phyloP scores from a whole-genome alignment of 2,888 invertebrate genomes.

The Falcaria lacertinaria region DNA sequence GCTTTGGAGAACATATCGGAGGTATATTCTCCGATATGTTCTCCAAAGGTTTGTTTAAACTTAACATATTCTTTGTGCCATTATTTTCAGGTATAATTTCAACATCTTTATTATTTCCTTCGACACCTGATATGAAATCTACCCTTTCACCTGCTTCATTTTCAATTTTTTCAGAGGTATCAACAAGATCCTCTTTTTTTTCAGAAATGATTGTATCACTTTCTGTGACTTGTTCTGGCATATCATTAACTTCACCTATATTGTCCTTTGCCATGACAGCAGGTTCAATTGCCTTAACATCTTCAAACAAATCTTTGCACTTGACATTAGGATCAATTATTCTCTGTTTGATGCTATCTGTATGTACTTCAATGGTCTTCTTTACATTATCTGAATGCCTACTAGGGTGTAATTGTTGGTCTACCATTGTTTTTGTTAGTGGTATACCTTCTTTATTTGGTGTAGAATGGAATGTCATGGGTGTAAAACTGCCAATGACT shows the following conservation, averaged over 20 bases:
- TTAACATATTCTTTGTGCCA: not conserved
- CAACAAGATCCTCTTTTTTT: conserved; percentile 6
- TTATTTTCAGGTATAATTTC: not conserved
- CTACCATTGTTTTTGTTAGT: conserved; percentile 70
- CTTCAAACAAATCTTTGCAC: conserved; percentile 7
- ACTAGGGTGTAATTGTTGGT: conserved; percentile 64
- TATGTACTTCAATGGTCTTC: conserved; percentile 71
- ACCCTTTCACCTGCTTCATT: conserved; percentile 8
- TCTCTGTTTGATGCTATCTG: conserved; percentile 52
- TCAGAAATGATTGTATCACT: conserved; percentile 9
- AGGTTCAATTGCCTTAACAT: conserved; percentile 5
- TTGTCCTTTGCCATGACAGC: conserved; percentile 2
- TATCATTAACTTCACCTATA: conserved; percentile 1
- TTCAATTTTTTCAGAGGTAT: too few relatives aligned
- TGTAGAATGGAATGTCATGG: conserved; percentile 70
- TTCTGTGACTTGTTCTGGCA: conserved; percentile 4
- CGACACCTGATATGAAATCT: not conserved
- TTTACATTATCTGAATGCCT: conserved; percentile 68
- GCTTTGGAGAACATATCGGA: too few relatives aligned
- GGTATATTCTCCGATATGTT: not conserved
- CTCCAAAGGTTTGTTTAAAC: not conserved
- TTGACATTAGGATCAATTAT: conserved; percentile 24
- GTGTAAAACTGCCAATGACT: conserved; percentile 58
- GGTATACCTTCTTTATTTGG: conserved; percentile 71
- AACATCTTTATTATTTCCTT: not conserved